phyloP scores from a whole-genome alignment of 2,797 vertebrate species.

The Poecilia velifera region DNA sequence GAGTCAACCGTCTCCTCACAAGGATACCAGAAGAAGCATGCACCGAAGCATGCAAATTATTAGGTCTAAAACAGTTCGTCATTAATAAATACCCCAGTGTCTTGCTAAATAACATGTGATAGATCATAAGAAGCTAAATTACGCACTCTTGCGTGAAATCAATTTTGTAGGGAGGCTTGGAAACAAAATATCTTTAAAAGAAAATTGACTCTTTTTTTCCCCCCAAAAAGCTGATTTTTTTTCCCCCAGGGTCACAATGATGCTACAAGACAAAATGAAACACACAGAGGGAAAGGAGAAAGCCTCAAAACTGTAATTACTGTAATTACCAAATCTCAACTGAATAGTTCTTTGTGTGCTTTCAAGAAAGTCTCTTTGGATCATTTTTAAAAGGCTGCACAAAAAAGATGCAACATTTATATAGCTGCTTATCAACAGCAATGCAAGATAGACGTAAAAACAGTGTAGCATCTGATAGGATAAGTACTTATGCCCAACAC shows the following conservation, averaged over 20 bases:
- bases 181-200: conserved; percentile 65
- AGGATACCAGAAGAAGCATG: neutral
- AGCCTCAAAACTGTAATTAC: conserved; percentile 38
- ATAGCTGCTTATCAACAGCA: too few relatives aligned
- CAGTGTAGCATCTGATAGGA: neutral
- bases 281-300: conserved; percentile 11
- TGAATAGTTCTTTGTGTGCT: conserved; percentile 23
- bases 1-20: neutral
- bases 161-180: conserved; percentile 49
- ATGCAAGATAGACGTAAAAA: neutral
- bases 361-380: conserved; percentile 18
- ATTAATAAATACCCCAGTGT: conserved; percentile 37
- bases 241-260: conserved; percentile 26
- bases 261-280: conserved; percentile 44
- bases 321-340: conserved; percentile 41
- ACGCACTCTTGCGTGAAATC: conserved; percentile 66
- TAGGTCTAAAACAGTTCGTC: conserved; percentile 32
- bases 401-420: neutral
- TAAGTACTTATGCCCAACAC: neutral
- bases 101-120: conserved; percentile 61
- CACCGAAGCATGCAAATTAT: conserved; percentile 8
- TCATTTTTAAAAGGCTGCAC: conserved; percentile 9
- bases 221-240: conserved; percentile 58
- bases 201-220: conserved; percentile 74
- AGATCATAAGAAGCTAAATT: conserved; percentile 69